Evolutionary conservation across 2,888 invertebrate genomes (phyloP).

Genomic region (Elmis aenea): DNA sequence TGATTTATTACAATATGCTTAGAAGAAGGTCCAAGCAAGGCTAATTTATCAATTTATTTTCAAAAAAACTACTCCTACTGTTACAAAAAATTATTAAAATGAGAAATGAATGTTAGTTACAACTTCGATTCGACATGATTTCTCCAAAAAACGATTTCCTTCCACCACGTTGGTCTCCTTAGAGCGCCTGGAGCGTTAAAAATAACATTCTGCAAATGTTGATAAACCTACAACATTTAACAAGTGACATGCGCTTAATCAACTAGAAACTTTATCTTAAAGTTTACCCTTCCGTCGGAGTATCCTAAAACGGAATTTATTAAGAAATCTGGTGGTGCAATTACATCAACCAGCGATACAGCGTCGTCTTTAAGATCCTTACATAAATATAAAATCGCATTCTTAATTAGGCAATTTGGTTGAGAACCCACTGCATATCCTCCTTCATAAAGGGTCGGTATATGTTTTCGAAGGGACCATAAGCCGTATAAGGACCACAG

Average conservation of each 20-base stretch:
- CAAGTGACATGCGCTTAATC: slow-evolving; percentile 4
- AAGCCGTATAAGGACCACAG: slow-evolving; percentile 63
- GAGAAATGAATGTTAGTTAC: slow-evolving; percentile 43
- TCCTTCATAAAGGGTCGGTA: slow-evolving; percentile 70
- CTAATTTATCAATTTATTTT: too few relatives aligned
- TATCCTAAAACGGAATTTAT: slow-evolving; percentile 79
- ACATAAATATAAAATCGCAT: slow-evolving; percentile 63
- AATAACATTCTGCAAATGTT: slow-evolving; percentile 64
- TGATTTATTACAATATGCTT: too few relatives aligned
- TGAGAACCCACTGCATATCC: slow-evolving; percentile 52
- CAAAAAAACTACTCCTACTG: too few relatives aligned
- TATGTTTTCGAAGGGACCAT: slow-evolving; percentile 67
- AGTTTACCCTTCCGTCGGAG: slow-evolving; percentile 83
- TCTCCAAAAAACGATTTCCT: slow-evolving; percentile 58
- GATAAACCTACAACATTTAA: slow-evolving; percentile 63
- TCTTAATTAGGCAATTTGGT: slow-evolving; percentile 59
- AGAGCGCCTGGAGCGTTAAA: slow-evolving; percentile 60
- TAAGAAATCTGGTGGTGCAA: slow-evolving; percentile 85
- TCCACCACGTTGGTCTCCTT: slow-evolving; percentile 72
- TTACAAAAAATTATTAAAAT: too few relatives aligned
- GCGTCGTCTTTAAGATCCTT: slow-evolving; percentile 63
- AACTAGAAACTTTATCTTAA: too few relatives aligned
- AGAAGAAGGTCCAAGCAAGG: too few relatives aligned
- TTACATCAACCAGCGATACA: slow-evolving; percentile 70
- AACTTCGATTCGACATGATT: slow-evolving; percentile 48